Base-by-base conservation (phyloP, 2,113 vertebrate genomes). In the Chascanopsetta lugubris region DNA sequence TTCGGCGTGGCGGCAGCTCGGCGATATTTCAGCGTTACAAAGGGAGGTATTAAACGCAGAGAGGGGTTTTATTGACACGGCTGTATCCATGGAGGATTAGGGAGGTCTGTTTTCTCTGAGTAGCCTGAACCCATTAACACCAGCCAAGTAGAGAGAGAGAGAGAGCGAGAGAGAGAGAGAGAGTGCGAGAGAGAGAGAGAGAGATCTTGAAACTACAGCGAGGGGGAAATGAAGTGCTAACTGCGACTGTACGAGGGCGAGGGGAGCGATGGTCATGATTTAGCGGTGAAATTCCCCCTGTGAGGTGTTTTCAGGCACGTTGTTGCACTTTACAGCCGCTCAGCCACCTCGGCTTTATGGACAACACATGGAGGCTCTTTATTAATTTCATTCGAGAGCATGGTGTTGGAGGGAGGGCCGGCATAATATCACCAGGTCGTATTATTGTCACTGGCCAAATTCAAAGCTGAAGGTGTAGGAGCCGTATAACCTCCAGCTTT, bases 21-120 rank as follows among this genome's bases (percentile, higher is more conserved):
- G 77, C 83, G 80, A 55, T 66, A 82, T 68, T 79, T 86, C 70
- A 80, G 55, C 68, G 65, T 80, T 77, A 70, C 72, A 85, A 87
- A 72, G 79, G 69, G 45, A 72, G 78, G 67, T 57, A 85, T 80
- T 77, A 74, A 83, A 83, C 60, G 61, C 6, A 70, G 62, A 75
- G 69, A 57, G 49, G 36, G n/a, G 68, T 82, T 92, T 89, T 88
- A 89, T 82, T 88, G 86, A 87, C 69, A 76, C 10, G 71, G 51
- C 83, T 69, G 64, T 69, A 85, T 89, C 79, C 83, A 77, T 72
- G 69, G 70, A 85, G 74, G 80, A 82, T 85, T 68, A 85, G 38
- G 58, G 63, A 49, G 63, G 17, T 77, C 80, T 78, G 67, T 79
- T 89, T 88, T 75, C 77, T 73, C 72, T 74, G 74, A 77, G 80